phyloP scores from a whole-genome alignment of 2,888 invertebrate genomes.

The Rotaria socialis region DNA sequence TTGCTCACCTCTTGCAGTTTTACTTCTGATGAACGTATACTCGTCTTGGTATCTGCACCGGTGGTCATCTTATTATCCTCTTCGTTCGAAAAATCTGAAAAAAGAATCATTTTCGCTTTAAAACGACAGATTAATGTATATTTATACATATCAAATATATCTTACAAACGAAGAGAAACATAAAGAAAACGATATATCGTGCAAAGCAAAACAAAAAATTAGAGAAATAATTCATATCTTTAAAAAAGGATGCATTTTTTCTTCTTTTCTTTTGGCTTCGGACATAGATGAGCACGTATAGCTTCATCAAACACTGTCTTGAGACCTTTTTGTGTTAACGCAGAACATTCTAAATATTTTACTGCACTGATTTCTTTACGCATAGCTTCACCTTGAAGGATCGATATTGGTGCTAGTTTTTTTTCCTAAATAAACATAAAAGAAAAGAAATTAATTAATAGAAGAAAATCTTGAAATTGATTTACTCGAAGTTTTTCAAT shows the following conservation, averaged over 20 bases:
- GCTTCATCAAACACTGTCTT: conserved; percentile 99
- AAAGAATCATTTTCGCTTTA: background rate
- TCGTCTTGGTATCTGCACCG: background rate
- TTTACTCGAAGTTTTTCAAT: conserved; percentile 39
- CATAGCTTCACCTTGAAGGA: conserved; percentile 17
- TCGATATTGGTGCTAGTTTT: conserved; percentile 15
- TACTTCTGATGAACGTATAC: background rate
- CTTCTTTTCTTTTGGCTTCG: conserved; percentile 77
- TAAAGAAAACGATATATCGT: background rate
- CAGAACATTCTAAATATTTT: conserved; percentile 94
- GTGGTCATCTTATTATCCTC: background rate
- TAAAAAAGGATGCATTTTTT: conserved; percentile 65
- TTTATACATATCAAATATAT: conserved; percentile 3
- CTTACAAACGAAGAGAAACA: conserved; percentile 3
- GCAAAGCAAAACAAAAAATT: background rate
- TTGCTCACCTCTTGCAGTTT: conserved; percentile 11
- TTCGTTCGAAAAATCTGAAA: background rate
- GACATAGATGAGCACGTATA: conserved; percentile 82
- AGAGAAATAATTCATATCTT: background rate
- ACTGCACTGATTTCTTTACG: conserved; percentile 67
- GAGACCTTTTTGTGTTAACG: conserved; percentile 91
- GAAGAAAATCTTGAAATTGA: background rate
- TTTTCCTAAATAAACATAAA: conserved; percentile 25
- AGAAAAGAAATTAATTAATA: background rate
- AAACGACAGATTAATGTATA: conserved; percentile 3